Base-by-base conservation (phyloP, 2,797 vertebrate species). In the Alfaro cultratus region DNA sequence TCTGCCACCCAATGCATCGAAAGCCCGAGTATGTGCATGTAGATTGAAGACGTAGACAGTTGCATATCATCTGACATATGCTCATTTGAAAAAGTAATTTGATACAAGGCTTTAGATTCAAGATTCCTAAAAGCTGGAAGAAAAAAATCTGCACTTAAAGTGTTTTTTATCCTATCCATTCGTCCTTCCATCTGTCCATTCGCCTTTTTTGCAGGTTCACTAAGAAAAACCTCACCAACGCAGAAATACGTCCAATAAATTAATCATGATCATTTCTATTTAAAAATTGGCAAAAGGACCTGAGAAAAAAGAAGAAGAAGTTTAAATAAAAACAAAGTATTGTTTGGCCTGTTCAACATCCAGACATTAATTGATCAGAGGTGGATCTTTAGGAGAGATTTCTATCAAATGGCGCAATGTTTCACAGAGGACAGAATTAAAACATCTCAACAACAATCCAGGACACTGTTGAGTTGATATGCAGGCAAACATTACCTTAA, bases 1-100 rank as follows among this genome's bases (percentile, higher is more conserved):
- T 0, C 94, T 99, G 46, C 98, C 98, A 0, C 45, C 77, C 0
- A 94, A 94, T 0, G 72, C 80, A 64, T 82, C 90, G 2, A 83
- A 93, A 34, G 82, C 95, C 62, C 94, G 95, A 94, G 98, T 98
- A 95, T 26, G 39, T 73, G 21, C 41, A 81, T 75, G 1, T 78
- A 77, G 21, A 46, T 21, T 39, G 39, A 41, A 64, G 34, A 67
- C 6, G 2, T 60, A 1, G 39, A 43, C 26, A 53, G 16, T 0
- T 34, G 23, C 21, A 51, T 9, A 36, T 29, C 31, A 36, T 64
- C 60, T 18, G 60, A 64, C 60, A 3, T 21, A 10, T 3, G 36
- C 13, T 74, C 34, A 74, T 55, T 21, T 39, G 23, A 41, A 74
- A 53, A 43, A 18, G 3, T 51, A 2, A 34, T 53, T 57, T 29